Percentiles rank a stretch among this genome's conserved stretches.
phyloP scores from a whole-genome alignment of 2,797 vertebrate genomes.

The Nyctibius grandis region DNA sequence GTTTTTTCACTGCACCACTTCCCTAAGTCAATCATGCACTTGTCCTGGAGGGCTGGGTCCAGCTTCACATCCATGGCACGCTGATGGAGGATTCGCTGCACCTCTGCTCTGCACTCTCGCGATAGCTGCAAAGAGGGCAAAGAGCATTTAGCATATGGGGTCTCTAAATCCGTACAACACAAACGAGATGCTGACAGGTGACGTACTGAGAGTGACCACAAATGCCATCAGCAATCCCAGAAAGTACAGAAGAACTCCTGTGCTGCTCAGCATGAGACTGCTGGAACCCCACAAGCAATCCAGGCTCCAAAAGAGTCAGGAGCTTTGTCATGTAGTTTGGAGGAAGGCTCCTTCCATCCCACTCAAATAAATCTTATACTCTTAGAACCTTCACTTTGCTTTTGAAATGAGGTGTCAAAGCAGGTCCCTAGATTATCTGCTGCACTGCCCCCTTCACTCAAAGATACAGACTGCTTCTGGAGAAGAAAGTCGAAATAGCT shows the following conservation, averaged over 20 bases:
- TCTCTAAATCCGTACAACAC: neutral
- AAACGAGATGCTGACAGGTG: neutral
- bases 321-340: neutral
- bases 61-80: constrained; percentile 95
- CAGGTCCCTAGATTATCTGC: neutral
- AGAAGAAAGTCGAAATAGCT: neutral
- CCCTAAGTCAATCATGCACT: constrained; percentile 93
- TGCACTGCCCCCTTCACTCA: neutral
- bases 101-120: constrained; percentile 93
- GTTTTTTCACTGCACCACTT: constrained; percentile 99
- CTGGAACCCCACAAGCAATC: neutral
- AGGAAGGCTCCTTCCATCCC: neutral
- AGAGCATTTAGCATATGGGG: neutral
- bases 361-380: neutral
- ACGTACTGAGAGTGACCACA: neutral
- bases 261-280: neutral
- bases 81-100: constrained; percentile 94
- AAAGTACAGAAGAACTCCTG: neutral
- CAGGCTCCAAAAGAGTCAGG: neutral
- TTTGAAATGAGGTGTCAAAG: neutral
- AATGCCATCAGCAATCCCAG: neutral
- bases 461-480: neutral
- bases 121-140: constrained; percentile 79
- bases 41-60: constrained; percentile 90
- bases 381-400: neutral